Base-by-base conservation (phyloP, 2,797 vertebrate genomes). In the Sebastes elongatus region DNA sequence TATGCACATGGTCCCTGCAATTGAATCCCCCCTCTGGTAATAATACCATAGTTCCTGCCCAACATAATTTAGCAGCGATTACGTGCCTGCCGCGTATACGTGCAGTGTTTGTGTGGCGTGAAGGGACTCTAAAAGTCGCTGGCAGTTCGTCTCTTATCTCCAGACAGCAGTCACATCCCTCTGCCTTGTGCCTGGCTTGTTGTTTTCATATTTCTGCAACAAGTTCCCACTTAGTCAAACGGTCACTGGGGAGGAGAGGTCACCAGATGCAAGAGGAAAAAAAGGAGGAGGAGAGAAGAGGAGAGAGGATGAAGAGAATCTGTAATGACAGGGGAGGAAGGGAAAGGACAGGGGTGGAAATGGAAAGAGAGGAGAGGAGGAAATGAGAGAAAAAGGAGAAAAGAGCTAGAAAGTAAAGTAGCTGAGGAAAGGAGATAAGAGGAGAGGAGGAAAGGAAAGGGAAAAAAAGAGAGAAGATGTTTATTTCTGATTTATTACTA, bases 161-260 rank as follows among this genome's bases (percentile, higher is more conserved):
- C 20, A 77, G 77, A 61, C 87, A 78, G 77, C 74, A 78, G 73
- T 82, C 62, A 55, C 69, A 57, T 77, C 82, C 81, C 55, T 33
- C 61, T 22, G 67, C 71, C 82, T 89, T 84, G 84, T 71, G 78
- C 81, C 86, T 80, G 77, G 46, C 49, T 76, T 70, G 74, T 90
- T 92, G 86, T 93, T 93, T 93, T 93, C 75, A 92, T 91, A 85
- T 91, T 93, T 93, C 69, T 85, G 71, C 78, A 83, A 63, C 81
- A 76, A 89, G 86, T 94, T 95, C 91, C 93, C 93, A 94, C 92
- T 94, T 94, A 86, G 81, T 86, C 75, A 83, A 91, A 75, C 10
- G 28, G 71, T 82, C 88, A 32, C 88, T 78, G 68, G 84, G 93
- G 89, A 88, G 77, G 72, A 84, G 84, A 86, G 89, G 86, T 91